These are phyloP conservation scores for Zaprionus lachaisei DNA, from an alignment of 1,140 invertebrate genomes.

Conservation along the genomic window DNA sequence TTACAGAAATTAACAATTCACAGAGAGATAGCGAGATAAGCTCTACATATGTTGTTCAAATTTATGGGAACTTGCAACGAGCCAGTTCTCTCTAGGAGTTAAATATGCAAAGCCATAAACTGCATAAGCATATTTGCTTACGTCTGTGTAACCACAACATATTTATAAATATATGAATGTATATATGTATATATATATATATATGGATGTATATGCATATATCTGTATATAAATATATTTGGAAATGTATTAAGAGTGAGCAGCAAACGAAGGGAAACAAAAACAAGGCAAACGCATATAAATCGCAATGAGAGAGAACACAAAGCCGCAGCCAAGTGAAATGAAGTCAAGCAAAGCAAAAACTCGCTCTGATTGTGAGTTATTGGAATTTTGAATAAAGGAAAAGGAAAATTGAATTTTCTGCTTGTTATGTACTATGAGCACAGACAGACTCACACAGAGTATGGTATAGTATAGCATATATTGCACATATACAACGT, in stretches of 20 bases:
- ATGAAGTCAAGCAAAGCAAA: constrained; percentile 34
- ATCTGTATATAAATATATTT: constrained; percentile 23
- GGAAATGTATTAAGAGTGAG: background rate
- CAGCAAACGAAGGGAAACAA: constrained; percentile 14
- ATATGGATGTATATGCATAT: background rate
- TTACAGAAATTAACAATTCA: background rate
- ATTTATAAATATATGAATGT: background rate
- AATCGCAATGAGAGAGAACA: constrained; percentile 33
- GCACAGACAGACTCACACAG: constrained; percentile 37
- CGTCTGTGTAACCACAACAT: constrained; percentile 3
- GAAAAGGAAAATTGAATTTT: constrained; percentile 69
- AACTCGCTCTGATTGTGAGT: constrained; percentile 50
- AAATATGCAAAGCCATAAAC: constrained; percentile 21
- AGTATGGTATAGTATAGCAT: constrained; percentile 5
- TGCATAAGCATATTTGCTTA: constrained; percentile 30
- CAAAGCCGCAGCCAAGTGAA: constrained; percentile 28
- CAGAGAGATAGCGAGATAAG: background rate
- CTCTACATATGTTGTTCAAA: background rate
- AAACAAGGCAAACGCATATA: constrained; percentile 24
- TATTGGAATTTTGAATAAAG: constrained; percentile 69
- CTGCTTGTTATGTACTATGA: constrained; percentile 27
- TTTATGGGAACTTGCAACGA: constrained; percentile 5
- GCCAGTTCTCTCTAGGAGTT: constrained; percentile 13
- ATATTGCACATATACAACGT: constrained; percentile 20
- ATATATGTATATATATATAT: constrained; percentile 18